Percentiles rank a stretch among this genome's conserved stretches.
phyloP scores from a whole-genome alignment of 2,797 vertebrate species.

The Tiaroga cobitis region DNA sequence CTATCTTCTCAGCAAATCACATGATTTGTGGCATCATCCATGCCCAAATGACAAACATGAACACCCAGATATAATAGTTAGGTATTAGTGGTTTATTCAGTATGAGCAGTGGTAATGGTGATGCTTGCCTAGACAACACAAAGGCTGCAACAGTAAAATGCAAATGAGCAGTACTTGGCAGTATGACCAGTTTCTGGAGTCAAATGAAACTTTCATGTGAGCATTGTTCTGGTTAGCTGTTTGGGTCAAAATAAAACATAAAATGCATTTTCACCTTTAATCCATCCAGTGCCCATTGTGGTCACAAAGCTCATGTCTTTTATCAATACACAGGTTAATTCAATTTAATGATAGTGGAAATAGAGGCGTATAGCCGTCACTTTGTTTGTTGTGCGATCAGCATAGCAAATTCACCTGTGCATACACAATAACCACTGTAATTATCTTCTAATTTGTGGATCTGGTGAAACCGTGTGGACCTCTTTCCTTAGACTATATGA shows the following conservation, averaged over 20 bases:
- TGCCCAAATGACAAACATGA: not conserved
- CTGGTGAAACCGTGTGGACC: not conserved
- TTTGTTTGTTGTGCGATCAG: not conserved
- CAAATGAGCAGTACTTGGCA: not conserved
- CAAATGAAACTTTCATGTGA: not conserved
- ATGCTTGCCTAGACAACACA: not conserved
- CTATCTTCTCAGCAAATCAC: not conserved
- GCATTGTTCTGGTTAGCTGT: not conserved
- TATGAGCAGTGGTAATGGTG: not conserved
- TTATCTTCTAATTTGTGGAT: not conserved
- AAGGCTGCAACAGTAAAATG: not conserved
- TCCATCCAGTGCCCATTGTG: not conserved
- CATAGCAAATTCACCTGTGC: not conserved
- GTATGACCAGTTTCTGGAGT: not conserved
- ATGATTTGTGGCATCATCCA: not conserved
- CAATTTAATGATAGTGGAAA: not conserved
- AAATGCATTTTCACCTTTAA: not conserved
- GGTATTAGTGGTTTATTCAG: not conserved
- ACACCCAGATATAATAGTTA: not conserved
- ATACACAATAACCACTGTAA: not conserved
- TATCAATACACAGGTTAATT: not conserved
- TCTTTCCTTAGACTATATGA: not conserved
- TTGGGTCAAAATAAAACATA: not conserved
- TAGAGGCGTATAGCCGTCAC: not conserved
- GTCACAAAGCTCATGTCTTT: not conserved